Conservation (phyloP, 2,888 invertebrate genomes). For the Lycocerus yunnanus region DNA sequence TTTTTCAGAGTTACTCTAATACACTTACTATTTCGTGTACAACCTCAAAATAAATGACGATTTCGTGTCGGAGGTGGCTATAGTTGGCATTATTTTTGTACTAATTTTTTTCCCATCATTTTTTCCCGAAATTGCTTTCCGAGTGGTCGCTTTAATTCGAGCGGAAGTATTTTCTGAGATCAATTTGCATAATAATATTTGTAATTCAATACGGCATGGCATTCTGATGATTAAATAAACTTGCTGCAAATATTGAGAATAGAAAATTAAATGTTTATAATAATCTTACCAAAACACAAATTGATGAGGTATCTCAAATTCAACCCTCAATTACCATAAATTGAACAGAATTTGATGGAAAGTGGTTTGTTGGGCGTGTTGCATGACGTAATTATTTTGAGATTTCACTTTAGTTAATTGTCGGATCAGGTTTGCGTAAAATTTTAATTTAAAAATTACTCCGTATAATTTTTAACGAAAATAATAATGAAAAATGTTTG, state of each 20-base stretch:
- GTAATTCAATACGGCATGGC: background rate
- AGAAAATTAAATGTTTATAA: slow-evolving; percentile 1
- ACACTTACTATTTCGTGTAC: background rate
- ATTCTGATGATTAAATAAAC: background rate
- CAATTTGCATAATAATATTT: background rate
- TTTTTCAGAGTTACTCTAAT: background rate
- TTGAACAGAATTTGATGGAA: slow-evolving; percentile 29
- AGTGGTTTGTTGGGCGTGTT: slow-evolving; percentile 17
- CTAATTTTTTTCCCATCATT: background rate
- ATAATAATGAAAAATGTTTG: background rate
- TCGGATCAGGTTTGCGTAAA: background rate
- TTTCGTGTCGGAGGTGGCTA: background rate
- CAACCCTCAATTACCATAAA: slow-evolving; percentile 27
- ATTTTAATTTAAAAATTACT: background rate
- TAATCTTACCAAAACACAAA: slow-evolving; percentile 2
- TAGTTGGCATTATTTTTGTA: too few relatives aligned
- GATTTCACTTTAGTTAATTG: background rate
- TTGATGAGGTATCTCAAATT: slow-evolving; percentile 20
- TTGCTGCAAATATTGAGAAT: background rate
- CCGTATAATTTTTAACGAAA: background rate
- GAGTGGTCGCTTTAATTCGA: too few relatives aligned
- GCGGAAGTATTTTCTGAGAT: background rate
- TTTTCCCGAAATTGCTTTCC: too few relatives aligned
- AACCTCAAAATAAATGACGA: background rate
- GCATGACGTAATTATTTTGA: background rate